Conservation (phyloP, 2,797 vertebrate genomes). For the Phoebastria nigripes region DNA sequence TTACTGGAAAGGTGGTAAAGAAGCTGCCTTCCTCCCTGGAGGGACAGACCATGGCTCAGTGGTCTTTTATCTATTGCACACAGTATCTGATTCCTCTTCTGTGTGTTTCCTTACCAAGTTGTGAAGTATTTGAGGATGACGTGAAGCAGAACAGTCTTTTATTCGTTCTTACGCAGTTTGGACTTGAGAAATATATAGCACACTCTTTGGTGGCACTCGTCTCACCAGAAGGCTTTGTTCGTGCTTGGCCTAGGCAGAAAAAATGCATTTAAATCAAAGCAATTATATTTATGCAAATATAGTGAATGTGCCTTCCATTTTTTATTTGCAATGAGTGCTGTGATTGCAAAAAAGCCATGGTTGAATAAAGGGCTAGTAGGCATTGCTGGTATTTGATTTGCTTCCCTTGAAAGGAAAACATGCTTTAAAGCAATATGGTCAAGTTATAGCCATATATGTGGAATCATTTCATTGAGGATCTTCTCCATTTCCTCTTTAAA, state of each 20-base stretch:
- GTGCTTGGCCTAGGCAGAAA: background rate
- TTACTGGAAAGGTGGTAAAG: background rate
- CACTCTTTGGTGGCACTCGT: background rate
- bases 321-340: background rate
- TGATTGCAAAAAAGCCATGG: background rate
- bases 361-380: background rate
- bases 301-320: background rate
- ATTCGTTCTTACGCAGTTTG: background rate
- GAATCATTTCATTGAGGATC: background rate
- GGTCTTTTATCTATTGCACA: background rate
- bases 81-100: background rate
- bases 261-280: background rate
- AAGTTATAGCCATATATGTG: background rate
- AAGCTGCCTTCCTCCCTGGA: background rate
- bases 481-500: background rate
- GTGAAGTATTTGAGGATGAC: background rate
- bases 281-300: background rate
- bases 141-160: background rate
- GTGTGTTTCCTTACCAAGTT: background rate
- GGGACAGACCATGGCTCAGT: background rate
- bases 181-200: background rate
- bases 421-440: background rate
- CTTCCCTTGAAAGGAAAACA: background rate
- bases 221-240: background rate
- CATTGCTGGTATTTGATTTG: background rate